These are phyloP conservation scores for Camponotus fellah DNA, from an alignment of 2,888 invertebrate genomes.

Conservation along the genomic window DNA sequence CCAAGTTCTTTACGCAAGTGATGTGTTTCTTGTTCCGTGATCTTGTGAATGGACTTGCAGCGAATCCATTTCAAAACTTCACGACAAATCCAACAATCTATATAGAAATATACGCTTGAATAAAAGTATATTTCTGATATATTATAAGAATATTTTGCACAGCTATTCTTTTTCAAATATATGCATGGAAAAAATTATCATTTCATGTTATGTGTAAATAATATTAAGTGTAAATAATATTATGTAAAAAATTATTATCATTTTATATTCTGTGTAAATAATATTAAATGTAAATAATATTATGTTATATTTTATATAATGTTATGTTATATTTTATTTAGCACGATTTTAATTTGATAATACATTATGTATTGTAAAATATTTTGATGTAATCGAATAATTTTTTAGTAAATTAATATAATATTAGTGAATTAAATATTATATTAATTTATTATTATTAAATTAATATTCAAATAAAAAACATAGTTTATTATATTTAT, in stretches of 20 bases:
- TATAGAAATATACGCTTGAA: slow-evolving; percentile 26
- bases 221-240: slow-evolving; percentile 1
- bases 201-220: neutral
- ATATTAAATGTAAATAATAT: neutral
- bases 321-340: neutral
- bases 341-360: neutral
- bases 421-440: too few species aligned
- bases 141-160: neutral
- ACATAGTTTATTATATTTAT: too few species aligned
- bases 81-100: slow-evolving; percentile 43
- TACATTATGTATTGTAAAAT: neutral
- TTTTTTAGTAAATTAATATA: neutral
- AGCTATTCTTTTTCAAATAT: slow-evolving; percentile 21
- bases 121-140: slow-evolving; percentile 45
- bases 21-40: slow-evolving; percentile 21
- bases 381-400: neutral
- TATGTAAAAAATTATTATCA: too few species aligned
- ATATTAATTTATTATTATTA: too few species aligned
- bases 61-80: slow-evolving; percentile 44
- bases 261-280: too few species aligned
- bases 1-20: slow-evolving; percentile 22
- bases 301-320: too few species aligned
- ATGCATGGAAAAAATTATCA: slow-evolving; percentile 2
- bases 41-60: slow-evolving; percentile 46
- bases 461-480: too few species aligned